Percentiles rank a stretch among this genome's conserved stretches.
Evolutionary conservation across 1,140 invertebrate species (phyloP).

Genomic region (Megalopta genalis): DNA sequence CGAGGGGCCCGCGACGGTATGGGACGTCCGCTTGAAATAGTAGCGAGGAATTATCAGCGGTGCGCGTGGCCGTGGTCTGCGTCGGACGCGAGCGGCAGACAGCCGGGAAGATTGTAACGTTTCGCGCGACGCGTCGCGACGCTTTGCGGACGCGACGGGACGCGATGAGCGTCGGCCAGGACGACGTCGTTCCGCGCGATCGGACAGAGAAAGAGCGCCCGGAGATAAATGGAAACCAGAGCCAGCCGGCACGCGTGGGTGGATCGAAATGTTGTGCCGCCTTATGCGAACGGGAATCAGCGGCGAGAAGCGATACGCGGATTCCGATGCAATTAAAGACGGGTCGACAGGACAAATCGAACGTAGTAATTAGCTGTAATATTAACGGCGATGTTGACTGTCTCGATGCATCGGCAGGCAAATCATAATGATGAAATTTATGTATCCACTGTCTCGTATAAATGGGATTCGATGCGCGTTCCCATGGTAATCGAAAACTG

Average conservation of each 20-base stretch:
- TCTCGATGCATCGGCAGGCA: too few species aligned
- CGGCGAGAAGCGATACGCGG: too few species aligned
- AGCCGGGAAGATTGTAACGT: constrained; percentile 68
- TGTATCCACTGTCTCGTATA: too few species aligned
- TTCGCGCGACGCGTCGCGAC: constrained; percentile 45
- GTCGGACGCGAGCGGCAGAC: constrained; percentile 24
- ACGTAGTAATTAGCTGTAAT: too few species aligned
- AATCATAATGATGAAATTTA: too few species aligned
- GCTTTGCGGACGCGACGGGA: constrained; percentile 4
- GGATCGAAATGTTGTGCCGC: constrained; percentile 47
- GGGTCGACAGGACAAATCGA: too few species aligned
- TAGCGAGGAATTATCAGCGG: constrained; percentile 55
- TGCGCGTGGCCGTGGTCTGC: too few species aligned
- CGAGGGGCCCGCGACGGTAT: not conserved
- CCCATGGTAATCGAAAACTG: too few species aligned
- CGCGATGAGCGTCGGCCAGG: constrained; percentile 54
- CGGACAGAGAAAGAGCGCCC: constrained; percentile 57
- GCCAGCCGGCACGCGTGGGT: constrained; percentile 62
- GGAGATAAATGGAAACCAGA: constrained; percentile 63
- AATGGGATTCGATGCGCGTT: too few species aligned
- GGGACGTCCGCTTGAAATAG: constrained; percentile 59
- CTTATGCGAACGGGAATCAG: too few species aligned
- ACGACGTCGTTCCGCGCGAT: constrained; percentile 54
- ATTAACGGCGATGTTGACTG: too few species aligned
- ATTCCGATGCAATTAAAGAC: too few species aligned